A percentile compares a stretch with the other conserved stretches of the same genome.
Evolutionary conservation across 2,797 vertebrate species (phyloP).

Genomic region (Cossypha niveicapilla): DNA sequence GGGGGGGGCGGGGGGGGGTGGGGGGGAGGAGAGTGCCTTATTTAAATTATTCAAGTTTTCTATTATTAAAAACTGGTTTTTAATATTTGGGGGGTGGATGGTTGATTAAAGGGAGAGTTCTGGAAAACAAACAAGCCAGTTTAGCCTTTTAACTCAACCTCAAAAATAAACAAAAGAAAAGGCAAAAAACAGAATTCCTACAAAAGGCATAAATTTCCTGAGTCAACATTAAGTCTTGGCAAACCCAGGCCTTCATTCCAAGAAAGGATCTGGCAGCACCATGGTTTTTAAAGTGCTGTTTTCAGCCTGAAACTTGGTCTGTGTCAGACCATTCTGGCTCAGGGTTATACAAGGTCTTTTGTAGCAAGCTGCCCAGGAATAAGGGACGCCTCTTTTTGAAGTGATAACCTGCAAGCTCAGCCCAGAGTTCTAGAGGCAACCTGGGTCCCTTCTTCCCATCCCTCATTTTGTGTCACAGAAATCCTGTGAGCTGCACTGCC

Average conservation of each 20-base stretch:
- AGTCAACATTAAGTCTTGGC: neutral
- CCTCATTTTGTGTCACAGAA: neutral
- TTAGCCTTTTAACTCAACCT: neutral
- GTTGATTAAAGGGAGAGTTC: neutral
- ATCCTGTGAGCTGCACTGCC: neutral
- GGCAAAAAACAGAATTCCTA: neutral
- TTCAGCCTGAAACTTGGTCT: neutral
- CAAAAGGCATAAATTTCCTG: neutral
- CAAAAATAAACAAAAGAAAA: neutral
- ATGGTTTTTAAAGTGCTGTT: neutral
- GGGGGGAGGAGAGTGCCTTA: neutral
- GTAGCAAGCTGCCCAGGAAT: neutral
- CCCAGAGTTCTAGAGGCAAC: neutral
- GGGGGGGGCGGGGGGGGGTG: rapidly evolving
- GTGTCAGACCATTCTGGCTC: neutral
- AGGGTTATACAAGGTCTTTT: neutral
- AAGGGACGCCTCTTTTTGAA: neutral
- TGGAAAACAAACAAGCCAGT: neutral
- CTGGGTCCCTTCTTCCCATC: neutral
- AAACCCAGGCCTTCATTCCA: neutral
- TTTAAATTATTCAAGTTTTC: neutral
- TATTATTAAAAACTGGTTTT: neutral
- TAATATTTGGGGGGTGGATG: neutral
- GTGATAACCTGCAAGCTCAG: neutral
- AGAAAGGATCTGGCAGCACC: neutral